Conservation (phyloP, 2,797 vertebrate genomes). For the Halcyon smyrnensis region DNA sequence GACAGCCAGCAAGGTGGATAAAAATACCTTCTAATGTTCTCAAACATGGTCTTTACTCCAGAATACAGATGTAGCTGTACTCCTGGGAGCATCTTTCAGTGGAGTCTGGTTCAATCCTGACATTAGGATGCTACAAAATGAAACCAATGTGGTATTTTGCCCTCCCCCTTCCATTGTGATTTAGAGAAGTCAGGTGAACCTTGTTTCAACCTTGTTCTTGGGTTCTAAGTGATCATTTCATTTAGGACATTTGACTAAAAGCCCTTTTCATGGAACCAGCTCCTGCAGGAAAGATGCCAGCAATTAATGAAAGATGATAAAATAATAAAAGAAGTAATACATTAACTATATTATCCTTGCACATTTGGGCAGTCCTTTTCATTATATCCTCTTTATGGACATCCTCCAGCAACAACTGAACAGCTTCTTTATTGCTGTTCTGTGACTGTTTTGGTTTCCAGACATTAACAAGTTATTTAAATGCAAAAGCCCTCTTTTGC, state of each 20-base stretch:
- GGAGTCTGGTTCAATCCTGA: not conserved
- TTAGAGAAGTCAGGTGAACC: constrained; percentile 72
- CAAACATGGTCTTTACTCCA: not conserved
- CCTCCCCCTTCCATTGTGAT: constrained; percentile 24
- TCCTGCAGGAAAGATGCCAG: constrained; percentile 77
- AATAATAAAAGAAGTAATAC: constrained; percentile 84
- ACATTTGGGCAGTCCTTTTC: constrained; percentile 76
- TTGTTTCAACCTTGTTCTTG: constrained; percentile 74
- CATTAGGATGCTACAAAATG: not conserved
- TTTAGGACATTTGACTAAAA: constrained; percentile 81
- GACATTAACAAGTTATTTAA: constrained; percentile 55
- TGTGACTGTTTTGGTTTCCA: constrained; percentile 67
- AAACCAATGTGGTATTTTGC: not conserved
- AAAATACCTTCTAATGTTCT: not conserved
- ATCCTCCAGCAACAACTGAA: constrained; percentile 68
- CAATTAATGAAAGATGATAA: constrained; percentile 83
- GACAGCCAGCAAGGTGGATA: not conserved
- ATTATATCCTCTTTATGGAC: constrained; percentile 79
- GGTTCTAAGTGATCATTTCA: constrained; percentile 76
- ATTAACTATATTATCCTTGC: constrained; percentile 79
- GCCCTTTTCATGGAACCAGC: constrained; percentile 70
- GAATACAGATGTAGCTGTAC: not conserved
- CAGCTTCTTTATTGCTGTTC: constrained; percentile 71
- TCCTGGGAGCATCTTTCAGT: not conserved
- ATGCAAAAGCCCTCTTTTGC: not conserved